A percentile compares a stretch with the other conserved stretches of the same genome.
These are phyloP conservation scores for Jaculus jaculus DNA, from an alignment of 2,113 vertebrate genomes.

Conservation along the genomic window DNA sequence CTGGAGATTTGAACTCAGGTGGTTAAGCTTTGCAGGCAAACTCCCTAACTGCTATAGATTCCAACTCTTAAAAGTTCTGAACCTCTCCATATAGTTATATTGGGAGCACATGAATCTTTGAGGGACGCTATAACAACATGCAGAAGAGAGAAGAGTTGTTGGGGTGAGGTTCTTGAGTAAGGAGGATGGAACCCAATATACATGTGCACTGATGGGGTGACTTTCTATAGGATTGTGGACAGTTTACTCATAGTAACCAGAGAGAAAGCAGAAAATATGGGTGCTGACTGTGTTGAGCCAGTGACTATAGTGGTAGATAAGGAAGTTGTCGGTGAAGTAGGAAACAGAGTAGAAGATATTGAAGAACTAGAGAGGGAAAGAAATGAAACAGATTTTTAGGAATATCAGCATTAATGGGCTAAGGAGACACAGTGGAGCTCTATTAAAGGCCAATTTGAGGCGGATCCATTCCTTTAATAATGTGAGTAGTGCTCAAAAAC, in stretches of 20 bases:
- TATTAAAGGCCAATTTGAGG: neutral
- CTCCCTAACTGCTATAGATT: neutral
- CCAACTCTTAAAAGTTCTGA: neutral
- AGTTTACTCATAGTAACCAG: neutral
- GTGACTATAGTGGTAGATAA: neutral
- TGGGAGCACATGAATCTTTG: no score
- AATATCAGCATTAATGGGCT: neutral
- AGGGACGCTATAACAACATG: no score
- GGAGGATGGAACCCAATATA: no score
- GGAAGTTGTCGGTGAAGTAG: neutral
- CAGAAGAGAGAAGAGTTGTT: no score
- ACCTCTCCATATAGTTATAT: no score
- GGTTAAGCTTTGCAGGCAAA: no score
- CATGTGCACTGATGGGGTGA: neutral
- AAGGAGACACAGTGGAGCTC: neutral
- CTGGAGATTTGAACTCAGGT: no score
- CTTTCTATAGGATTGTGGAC: neutral
- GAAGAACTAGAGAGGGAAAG: neutral
- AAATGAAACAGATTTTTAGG: neutral
- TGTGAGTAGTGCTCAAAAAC: no score
- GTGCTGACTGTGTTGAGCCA: neutral
- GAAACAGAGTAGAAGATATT: neutral
- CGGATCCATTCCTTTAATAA: neutral
- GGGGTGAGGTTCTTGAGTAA: no score
- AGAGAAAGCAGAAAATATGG: neutral